Evolutionary conservation across 64 coral and sea anemone species (phyloP).

Genomic region (Montipora foliosa): DNA sequence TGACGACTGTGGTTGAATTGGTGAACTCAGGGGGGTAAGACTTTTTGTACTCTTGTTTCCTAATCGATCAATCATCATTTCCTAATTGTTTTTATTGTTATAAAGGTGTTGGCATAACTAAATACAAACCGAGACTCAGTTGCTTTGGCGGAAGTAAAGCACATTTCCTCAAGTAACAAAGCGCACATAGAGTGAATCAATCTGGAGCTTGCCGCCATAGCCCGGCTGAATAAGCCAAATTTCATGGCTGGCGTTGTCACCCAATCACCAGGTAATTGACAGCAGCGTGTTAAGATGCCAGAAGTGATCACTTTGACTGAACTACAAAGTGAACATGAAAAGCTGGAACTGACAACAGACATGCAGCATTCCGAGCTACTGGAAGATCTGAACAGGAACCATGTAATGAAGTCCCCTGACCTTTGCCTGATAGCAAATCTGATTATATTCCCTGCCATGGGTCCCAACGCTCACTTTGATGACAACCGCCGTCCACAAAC

Average conservation of each 20-base stretch:
- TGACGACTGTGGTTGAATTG: too few species aligned
- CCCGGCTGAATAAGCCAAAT: conserved; percentile 75
- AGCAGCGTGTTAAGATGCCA: conserved; percentile 70
- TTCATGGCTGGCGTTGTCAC: conserved; percentile 49
- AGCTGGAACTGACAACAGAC: conserved; percentile 45
- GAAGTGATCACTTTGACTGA: conserved; percentile 69
- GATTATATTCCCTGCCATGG: too few species aligned
- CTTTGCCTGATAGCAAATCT: too few species aligned
- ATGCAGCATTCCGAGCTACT: conserved; percentile 61
- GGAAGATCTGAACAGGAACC: conserved; percentile 71
- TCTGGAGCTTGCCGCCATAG: conserved; percentile 74
- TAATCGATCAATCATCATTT: too few species aligned
- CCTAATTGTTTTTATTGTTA: too few species aligned
- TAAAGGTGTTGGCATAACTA: conserved; percentile 42
- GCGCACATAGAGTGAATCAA: conserved; percentile 77
- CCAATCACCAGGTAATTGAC: conserved; percentile 56
- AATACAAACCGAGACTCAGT: conserved; percentile 60
- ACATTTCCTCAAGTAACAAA: conserved; percentile 74
- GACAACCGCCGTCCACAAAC: too few species aligned
- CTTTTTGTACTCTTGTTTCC: too few species aligned
- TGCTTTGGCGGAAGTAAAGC: conserved; percentile 58
- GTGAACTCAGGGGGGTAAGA: too few species aligned
- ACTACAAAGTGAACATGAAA: conserved; percentile 83
- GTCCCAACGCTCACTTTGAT: too few species aligned
- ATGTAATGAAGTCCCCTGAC: too few species aligned